Percentiles rank a stretch among this genome's conserved stretches.
These are phyloP conservation scores for Trachythela sp. DNA, from an alignment of 64 coral and sea anemone species.

Conservation along the genomic window DNA sequence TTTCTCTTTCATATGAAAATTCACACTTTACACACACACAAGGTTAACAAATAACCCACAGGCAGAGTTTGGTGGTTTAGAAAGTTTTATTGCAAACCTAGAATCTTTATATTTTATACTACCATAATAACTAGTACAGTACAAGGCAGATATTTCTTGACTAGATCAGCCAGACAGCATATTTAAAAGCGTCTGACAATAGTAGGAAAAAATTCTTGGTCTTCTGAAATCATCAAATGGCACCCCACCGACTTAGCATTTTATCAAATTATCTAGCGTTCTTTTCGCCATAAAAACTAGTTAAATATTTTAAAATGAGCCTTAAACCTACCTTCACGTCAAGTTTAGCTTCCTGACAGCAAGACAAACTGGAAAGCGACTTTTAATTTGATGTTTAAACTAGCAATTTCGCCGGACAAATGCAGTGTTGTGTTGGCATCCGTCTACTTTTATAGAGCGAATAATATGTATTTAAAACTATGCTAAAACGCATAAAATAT, in stretches of 20 bases:
- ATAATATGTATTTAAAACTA: not conserved
- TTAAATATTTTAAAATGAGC: not conserved
- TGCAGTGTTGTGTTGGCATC: not conserved
- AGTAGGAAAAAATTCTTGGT: no score
- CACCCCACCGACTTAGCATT: not conserved
- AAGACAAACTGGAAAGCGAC: not conserved
- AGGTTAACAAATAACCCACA: no score
- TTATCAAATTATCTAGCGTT: not conserved
- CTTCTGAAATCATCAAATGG: no score
- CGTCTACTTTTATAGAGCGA: not conserved
- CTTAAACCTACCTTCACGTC: not conserved
- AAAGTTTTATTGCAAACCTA: no score
- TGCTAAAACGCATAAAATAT: not conserved
- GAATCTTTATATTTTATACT: no score
- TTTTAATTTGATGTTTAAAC: not conserved
- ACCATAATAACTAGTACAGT: no score
- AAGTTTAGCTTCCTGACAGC: not conserved
- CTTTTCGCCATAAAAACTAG: not conserved
- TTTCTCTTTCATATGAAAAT: no score
- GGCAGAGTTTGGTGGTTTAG: no score
- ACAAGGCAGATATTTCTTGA: no score
- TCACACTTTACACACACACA: no score
- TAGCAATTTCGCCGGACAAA: not conserved
- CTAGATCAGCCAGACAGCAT: not conserved
- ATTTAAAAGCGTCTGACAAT: not conserved